These are phyloP conservation scores for Odontomyia ornata DNA, from an alignment of 2,888 invertebrate species.

Conservation along the genomic window DNA sequence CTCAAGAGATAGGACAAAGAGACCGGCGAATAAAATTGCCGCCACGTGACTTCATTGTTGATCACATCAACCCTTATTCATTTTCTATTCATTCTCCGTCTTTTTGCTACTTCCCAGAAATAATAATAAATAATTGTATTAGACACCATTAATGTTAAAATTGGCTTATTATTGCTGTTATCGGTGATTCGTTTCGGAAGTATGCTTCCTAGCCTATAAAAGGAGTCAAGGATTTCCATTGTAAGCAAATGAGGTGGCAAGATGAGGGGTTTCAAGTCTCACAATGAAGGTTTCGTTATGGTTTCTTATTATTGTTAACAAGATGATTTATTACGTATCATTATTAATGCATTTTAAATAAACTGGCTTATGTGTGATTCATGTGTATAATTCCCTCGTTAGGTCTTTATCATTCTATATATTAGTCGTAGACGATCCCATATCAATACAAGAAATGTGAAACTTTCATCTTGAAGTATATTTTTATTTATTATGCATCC, in stretches of 20 bases:
- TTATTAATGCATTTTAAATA: not conserved
- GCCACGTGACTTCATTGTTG: constrained; percentile 63
- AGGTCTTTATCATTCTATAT: no score
- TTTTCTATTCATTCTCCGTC: not conserved
- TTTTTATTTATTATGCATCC: no score
- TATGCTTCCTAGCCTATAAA: not conserved
- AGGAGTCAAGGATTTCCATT: constrained; percentile 13
- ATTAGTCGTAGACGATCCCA: no score
- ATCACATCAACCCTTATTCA: constrained; percentile 29
- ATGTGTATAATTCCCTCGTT: no score
- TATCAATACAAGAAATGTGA: no score
- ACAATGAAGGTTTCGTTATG: no score
- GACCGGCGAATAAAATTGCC: constrained; percentile 57
- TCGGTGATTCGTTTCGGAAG: constrained; percentile 19
- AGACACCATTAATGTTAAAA: constrained; percentile 46
- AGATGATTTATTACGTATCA: no score
- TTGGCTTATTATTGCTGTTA: constrained; percentile 44
- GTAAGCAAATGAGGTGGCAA: not conserved
- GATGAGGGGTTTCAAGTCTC: no score
- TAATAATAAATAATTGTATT: constrained; percentile 47
- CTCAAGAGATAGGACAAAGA: not conserved
- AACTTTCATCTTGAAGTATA: no score
- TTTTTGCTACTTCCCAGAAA: constrained; percentile 12
- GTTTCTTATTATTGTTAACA: no score
- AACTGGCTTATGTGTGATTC: not conserved